A percentile compares a stretch with the other conserved stretches of the same genome.
These are phyloP conservation scores for Lasius fuliginosus DNA, from an alignment of 2,888 invertebrate genomes.

Conservation along the genomic window DNA sequence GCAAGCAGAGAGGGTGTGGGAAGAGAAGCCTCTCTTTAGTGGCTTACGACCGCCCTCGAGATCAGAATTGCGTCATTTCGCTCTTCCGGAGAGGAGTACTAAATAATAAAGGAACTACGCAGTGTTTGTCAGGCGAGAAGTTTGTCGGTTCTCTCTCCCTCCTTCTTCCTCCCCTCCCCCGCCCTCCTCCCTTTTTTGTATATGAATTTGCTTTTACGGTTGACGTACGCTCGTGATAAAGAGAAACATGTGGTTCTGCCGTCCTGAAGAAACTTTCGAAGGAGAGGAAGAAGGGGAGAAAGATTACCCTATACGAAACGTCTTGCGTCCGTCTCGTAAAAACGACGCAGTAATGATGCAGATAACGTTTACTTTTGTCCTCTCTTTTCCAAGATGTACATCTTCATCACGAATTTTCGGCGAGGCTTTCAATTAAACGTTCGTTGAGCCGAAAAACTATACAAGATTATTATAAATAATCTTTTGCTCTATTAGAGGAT, in stretches of 20 bases:
- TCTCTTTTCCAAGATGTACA: background rate
- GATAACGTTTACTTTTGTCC: background rate
- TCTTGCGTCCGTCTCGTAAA: background rate
- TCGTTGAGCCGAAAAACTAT: background rate
- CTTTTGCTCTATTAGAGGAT: background rate
- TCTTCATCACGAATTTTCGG: too few relatives aligned
- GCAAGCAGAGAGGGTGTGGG: background rate
- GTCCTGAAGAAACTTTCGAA: background rate
- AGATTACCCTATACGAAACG: background rate
- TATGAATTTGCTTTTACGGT: background rate
- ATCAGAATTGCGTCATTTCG: slow-evolving; percentile 67
- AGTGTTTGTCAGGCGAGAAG: slow-evolving; percentile 51
- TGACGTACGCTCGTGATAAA: background rate
- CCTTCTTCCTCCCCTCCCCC: background rate
- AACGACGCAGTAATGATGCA: background rate
- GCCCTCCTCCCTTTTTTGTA: background rate
- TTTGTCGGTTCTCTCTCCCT: background rate
- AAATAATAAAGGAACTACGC: slow-evolving; percentile 59
- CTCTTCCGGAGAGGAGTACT: slow-evolving; percentile 61
- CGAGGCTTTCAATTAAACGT: too few relatives aligned
- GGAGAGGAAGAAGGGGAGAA: background rate
- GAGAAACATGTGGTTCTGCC: background rate
- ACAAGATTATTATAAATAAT: background rate
- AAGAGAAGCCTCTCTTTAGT: slow-evolving; percentile 15
- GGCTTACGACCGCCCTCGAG: slow-evolving; percentile 51